phyloP scores from a whole-genome alignment of 2,113 vertebrate genomes.

The Cochlearius cochlearius region DNA sequence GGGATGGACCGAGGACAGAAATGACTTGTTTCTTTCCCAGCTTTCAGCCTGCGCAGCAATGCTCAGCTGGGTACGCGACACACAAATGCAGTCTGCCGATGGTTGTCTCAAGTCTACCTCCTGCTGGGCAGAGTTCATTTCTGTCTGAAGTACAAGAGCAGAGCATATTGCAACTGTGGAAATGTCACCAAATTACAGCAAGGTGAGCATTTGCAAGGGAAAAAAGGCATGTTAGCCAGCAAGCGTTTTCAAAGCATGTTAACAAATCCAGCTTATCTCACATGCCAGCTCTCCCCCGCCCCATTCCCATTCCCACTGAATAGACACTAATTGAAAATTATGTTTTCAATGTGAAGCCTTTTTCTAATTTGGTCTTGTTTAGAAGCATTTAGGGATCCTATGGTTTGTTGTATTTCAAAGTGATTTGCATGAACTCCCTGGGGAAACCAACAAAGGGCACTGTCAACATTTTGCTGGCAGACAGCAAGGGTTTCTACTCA shows the following conservation, averaged over 20 bases:
- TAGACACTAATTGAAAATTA: slow-evolving; percentile 77
- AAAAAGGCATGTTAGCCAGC: slow-evolving; percentile 23
- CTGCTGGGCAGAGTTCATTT: slow-evolving; percentile 1
- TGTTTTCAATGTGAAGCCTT: slow-evolving; percentile 70
- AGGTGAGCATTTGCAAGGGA: slow-evolving; percentile 25
- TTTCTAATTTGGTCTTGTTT: slow-evolving; percentile 73
- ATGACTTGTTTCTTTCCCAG: neutral
- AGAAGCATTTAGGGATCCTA: slow-evolving; percentile 62
- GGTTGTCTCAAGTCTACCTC: slow-evolving; percentile 10
- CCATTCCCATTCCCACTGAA: slow-evolving; percentile 62
- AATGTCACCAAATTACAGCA: slow-evolving; percentile 50
- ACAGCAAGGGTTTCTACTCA: neutral
- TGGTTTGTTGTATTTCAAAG: slow-evolving; percentile 57
- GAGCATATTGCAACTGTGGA: neutral
- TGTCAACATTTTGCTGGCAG: slow-evolving; percentile 43
- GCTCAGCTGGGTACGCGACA: neutral
- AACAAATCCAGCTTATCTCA: slow-evolving; percentile 55
- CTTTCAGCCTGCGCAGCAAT: neutral
- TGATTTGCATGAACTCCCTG: slow-evolving; percentile 52
- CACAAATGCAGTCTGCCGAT: neutral
- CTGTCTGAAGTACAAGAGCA: neutral
- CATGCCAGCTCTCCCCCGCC: slow-evolving; percentile 35
- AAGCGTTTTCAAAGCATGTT: slow-evolving; percentile 45
- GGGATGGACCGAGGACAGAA: neutral
- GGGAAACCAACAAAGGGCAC: slow-evolving; percentile 48